Base-by-base conservation (phyloP, 2,888 invertebrate genomes). In the Himalopsyche japonica region DNA sequence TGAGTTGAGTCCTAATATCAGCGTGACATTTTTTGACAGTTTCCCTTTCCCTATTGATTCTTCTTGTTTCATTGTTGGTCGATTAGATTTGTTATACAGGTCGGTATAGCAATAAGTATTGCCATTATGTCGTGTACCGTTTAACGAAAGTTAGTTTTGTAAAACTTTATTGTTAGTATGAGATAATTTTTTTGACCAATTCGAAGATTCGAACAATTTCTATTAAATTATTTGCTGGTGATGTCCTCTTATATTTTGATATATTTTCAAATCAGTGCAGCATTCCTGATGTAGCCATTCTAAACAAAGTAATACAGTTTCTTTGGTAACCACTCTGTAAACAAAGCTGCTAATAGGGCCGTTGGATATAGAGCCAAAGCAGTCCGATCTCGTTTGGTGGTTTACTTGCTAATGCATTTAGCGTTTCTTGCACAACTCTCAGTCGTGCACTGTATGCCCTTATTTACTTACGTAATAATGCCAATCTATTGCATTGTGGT, bases 331-430 rank as follows among this genome's bases (percentile, higher is more conserved):
- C 76, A 27, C 76, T 30, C 32, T 15, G 79, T 64, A 79, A 82
- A 82, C 82, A 82, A 79, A 79, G 79, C 64, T 64, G 64, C 77
- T 32, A 82, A 79, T 79, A 64, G 82, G 82, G 82, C 79, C 82
- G 79, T 77, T 78, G 70, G 43, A 77, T 20, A 37, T 43, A 30
- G 76, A 81, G 37, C 81, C 32, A n/a, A n/a, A 18, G 76, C 27
- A 32, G 76, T 76, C 81, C 76, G 64, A 43, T 43, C 78, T 77
- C 77, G 79, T 81, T 76, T 76, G 76, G 70, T 32, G 43, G 43
- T 15, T 43, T 43, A 43, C 43, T 77, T n/a, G 81, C 30, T 30
- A 81, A 77, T 82, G 77, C 64, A 64, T 64, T 77, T 82, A 79
- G 79, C 57, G 30, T 47, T 24, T 43, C 34, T 82, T 82, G 82